Evolutionary conservation across 2,797 vertebrate species (phyloP).

Genomic region (Brachymystax lenok): DNA sequence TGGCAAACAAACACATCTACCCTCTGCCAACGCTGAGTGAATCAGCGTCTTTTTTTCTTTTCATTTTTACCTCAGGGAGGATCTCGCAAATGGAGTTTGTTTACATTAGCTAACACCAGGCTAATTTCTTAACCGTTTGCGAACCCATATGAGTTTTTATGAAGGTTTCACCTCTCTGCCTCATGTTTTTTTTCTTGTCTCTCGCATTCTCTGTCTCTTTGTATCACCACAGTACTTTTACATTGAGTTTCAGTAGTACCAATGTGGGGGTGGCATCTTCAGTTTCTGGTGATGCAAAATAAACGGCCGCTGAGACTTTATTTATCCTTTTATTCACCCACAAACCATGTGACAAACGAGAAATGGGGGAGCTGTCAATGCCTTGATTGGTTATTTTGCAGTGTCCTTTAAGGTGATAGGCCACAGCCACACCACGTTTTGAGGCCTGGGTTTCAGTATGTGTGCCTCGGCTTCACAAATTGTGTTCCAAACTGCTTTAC

Average conservation of each 20-base stretch:
- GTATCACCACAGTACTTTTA: conserved; percentile 6
- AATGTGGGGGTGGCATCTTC: not conserved
- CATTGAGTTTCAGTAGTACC: not conserved
- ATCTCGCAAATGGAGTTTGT: conserved; percentile 35
- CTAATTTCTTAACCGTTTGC: conserved; percentile 24
- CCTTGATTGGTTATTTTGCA: conserved; percentile 37
- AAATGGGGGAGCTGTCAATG: conserved; percentile 36
- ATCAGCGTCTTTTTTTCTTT: conserved; percentile 38
- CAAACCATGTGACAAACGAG: conserved; percentile 56
- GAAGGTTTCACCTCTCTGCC: not conserved
- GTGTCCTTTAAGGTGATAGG: conserved; percentile 25
- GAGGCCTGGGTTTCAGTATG: conserved; percentile 39
- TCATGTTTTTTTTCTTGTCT: conserved; percentile 7
- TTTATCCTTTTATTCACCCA: conserved; percentile 46
- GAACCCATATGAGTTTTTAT: conserved; percentile 20
- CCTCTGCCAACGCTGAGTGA: conserved; percentile 36
- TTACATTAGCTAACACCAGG: conserved; percentile 34
- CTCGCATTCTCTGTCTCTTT: not conserved
- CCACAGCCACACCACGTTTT: conserved; percentile 24
- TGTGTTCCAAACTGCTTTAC: not conserved
- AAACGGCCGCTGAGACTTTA: conserved; percentile 55
- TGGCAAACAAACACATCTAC: conserved; percentile 37
- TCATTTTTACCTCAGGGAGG: conserved; percentile 1
- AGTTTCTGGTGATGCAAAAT: conserved; percentile 59
- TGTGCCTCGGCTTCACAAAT: not conserved